Evolutionary conservation across 2,113 vertebrate genomes (phyloP).

Genomic region (Charina bottae): DNA sequence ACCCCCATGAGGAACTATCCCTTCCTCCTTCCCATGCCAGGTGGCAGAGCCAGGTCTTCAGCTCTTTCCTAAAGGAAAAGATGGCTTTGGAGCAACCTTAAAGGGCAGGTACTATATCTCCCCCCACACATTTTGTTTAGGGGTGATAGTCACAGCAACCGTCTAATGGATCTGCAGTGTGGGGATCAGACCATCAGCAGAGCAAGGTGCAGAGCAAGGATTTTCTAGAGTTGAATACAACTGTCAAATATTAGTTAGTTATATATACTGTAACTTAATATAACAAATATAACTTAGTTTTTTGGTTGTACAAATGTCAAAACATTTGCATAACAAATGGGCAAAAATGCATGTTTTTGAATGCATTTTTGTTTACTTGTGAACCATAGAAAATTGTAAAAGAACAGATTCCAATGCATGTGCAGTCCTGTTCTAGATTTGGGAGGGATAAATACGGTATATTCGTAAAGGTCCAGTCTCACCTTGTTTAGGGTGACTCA

Average conservation of each 20-base stretch:
- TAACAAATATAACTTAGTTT: too few relatives aligned
- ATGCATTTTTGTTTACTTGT: background rate
- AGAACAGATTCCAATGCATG: background rate
- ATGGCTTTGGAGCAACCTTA: background rate
- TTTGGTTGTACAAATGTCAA: background rate
- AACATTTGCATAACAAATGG: background rate
- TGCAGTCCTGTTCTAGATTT: background rate
- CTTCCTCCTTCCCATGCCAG: too few relatives aligned
- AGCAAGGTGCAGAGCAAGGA: background rate
- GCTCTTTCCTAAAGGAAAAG: too few relatives aligned
- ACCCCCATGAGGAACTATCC: too few relatives aligned
- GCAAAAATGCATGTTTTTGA: background rate
- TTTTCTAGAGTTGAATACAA: background rate
- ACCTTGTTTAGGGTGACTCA: background rate
- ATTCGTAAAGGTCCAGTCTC: background rate
- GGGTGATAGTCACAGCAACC: too few relatives aligned
- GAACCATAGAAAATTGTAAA: background rate
- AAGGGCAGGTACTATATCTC: background rate
- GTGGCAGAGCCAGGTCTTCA: too few relatives aligned
- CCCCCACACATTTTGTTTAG: background rate
- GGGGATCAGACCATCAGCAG: background rate
- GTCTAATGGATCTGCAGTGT: background rate
- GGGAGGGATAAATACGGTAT: background rate
- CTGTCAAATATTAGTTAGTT: background rate
- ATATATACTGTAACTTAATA: too few relatives aligned